Evolutionary conservation across 2,113 vertebrate genomes (phyloP).

Genomic region (Tringa solitaria): DNA sequence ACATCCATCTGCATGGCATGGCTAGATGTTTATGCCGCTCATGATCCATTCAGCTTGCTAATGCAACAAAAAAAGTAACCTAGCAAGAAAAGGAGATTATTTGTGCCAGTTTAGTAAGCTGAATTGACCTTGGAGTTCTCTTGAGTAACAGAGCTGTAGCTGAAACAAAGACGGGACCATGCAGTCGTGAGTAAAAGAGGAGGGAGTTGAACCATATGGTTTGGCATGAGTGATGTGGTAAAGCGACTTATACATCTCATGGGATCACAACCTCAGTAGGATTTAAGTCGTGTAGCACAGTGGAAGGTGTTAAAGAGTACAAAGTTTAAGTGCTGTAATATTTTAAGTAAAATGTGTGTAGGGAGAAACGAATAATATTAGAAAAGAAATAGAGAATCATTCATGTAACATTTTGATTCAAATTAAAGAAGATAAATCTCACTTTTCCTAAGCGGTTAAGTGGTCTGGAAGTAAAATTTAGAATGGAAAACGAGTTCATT

Average conservation of each 20-base stretch:
- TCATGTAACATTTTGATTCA: background rate
- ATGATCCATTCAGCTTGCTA: background rate
- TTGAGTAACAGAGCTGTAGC: background rate
- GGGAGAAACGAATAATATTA: background rate
- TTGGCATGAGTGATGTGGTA: background rate
- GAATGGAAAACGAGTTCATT: background rate
- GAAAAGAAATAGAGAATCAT: background rate
- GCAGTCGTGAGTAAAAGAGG: background rate
- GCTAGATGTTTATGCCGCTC: background rate
- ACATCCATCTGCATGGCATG: background rate
- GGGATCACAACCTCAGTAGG: background rate
- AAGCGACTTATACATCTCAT: background rate
- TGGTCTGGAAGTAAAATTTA: background rate
- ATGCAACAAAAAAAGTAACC: background rate
- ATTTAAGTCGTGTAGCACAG: background rate
- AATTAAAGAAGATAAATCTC: background rate
- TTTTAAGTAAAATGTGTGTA: background rate
- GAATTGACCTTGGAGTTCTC: background rate
- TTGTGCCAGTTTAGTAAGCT: background rate
- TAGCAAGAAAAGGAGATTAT: background rate
- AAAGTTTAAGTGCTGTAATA: background rate
- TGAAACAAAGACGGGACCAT: background rate
- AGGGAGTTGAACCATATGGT: background rate
- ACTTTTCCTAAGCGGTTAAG: background rate
- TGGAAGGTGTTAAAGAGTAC: background rate